Evolutionary conservation across 2,888 invertebrate genomes (phyloP), one percentile per base, ranked within the genome.

Genomic region (Lepidocyrtoides sp.): DNA sequence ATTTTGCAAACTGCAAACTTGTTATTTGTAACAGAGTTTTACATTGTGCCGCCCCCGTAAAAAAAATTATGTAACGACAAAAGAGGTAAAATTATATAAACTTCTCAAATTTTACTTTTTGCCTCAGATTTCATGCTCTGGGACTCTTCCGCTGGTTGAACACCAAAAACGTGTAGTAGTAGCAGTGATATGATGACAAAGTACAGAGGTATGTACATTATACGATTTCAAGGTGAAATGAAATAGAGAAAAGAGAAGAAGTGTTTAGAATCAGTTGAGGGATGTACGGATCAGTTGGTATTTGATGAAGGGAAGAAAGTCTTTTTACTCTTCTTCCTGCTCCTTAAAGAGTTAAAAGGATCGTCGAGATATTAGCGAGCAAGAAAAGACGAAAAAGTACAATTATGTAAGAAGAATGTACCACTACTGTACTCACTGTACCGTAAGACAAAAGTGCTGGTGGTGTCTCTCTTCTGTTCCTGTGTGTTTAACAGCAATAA

Each of bases 211-310:
- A n/a, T 63, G 14, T 63, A 14, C n/a, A 26, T 29, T 32, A 3
- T 17, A 20, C 17, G 20, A 41, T 41, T 36, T 17, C 2, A 69
- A 69, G 36, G 63, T 0, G 14, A 63, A 29, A 8, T 17, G 36
- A 23, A 63, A 7, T 36, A 72, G 20, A 23, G 54, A 36, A 72
- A 44, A 1, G 10, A 41, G 41, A 26, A 79, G 20, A 83, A n/a
- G 1, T 32, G 29, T 32, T 75, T 0, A 85, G 17, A 54, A 69
- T 48, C 23, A 26, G 26, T 79, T 77, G 77, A 75, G 63, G 66
- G 81, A 91, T 86, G 17, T 63, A 86, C 81, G 91, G 69, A 81
- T 86, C 81, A 85, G 86, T 91, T 91, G 72, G 23, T 86, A 60
- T 66, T 90, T 81, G 82, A 72, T 69, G 48, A 85, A 85, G 69